phyloP scores from a whole-genome alignment of 2,113 vertebrate genomes.

The Piprites chloris region DNA sequence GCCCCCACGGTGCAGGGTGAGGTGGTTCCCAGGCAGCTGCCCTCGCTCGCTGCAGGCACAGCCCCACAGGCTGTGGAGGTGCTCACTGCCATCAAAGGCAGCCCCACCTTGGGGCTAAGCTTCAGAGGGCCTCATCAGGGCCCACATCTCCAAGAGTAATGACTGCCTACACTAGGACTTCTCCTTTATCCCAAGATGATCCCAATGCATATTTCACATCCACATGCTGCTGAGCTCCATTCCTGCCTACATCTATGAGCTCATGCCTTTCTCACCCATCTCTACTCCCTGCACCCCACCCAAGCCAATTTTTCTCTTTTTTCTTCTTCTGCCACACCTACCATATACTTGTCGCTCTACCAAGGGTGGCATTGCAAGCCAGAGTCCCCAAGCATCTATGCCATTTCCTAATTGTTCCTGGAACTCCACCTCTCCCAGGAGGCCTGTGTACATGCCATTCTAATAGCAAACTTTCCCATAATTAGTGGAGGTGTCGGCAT shows the following conservation, averaged over 20 bases:
- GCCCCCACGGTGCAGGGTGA: background rate
- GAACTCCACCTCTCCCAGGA: conserved; percentile 25
- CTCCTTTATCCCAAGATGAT: conserved; percentile 55
- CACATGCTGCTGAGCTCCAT: background rate
- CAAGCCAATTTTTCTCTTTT: conserved; percentile 8
- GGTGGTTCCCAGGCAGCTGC: background rate
- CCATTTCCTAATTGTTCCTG: conserved; percentile 14
- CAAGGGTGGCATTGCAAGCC: background rate
- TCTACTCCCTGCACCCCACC: conserved; percentile 1
- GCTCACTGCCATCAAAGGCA: conserved; percentile 30
- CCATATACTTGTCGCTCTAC: background rate
- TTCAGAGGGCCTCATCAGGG: conserved; percentile 21
- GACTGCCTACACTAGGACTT: conserved; percentile 22
- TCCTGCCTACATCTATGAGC: conserved; percentile 21
- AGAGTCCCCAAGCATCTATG: background rate
- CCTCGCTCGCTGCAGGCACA: background rate
- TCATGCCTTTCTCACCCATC: conserved; percentile 6
- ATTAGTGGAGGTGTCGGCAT: background rate
- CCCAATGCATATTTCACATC: conserved; percentile 44
- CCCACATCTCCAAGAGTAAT: conserved; percentile 34
- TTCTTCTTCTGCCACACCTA: conserved; percentile 25
- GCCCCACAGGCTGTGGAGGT: background rate
- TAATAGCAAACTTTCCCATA: conserved; percentile 17
- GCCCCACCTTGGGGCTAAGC: conserved; percentile 33
- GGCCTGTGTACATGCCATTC: background rate